Evolutionary conservation across 2,797 vertebrate genomes (phyloP), one percentile per base, ranked within the genome.

Genomic region (Salarias fasciatus): DNA sequence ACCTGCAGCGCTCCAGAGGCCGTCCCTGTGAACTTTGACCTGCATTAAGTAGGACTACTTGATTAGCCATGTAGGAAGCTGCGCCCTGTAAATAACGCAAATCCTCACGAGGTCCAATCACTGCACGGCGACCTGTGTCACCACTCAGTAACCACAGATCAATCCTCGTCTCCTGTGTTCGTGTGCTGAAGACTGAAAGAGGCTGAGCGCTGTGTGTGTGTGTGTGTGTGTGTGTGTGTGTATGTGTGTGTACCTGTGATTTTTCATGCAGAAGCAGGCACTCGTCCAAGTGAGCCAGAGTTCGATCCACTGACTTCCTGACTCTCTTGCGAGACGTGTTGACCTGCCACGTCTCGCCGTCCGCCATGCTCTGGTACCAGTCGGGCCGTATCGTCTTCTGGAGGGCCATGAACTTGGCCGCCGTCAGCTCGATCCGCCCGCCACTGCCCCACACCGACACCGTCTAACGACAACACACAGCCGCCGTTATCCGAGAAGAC

Each of bases 311-410:
- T 0, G 95, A 94, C 64, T 96, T 99, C 65, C 90, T 90, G 46
- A 93, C 93, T 66, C 96, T 92, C 89, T 98, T 99, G 37, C 88
- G 90, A 13, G 94, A 90, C n/a, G 66, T 77, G 83, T 90, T 91
- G 28, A 58, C 83, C 76, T 91, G 92, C 91, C 93, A 81, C 1
- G 93, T 94, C 65, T 98, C 97, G 48, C 97, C 96, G 7, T 99
- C 97, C 4, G 93, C 93, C 86, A 99, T 94, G 87, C 95, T 96
- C 88, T 98, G 96, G 90, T 97, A 96, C 94, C 95, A 97, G 88
- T 98, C 95, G 0, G 96, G 95, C 80, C 92, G 93, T 65, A 98
- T 79, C 0, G 83, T 88, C 28, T 89, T 90, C 86, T 98, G 96
- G 15, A 98, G 82, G 6, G 93, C 93, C 94, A 99, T 95, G 90